Conservation (phyloP, 2,797 vertebrate genomes). For the Intellagama lesueurii region DNA sequence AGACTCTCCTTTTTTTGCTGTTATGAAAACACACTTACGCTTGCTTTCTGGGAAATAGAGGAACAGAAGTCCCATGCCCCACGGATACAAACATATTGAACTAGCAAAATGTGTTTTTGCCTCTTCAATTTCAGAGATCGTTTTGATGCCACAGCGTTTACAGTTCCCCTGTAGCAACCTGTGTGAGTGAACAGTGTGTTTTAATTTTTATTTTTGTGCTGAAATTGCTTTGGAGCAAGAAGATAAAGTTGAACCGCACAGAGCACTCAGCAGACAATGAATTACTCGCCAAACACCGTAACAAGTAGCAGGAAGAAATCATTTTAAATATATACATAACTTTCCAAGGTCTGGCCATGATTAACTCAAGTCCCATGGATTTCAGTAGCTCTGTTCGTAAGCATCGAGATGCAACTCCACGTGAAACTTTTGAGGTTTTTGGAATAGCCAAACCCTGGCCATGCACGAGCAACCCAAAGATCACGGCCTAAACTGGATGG, state of each 20-base stretch:
- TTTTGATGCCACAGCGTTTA: neutral
- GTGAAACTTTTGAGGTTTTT: too few species aligned
- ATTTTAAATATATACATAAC: too few species aligned
- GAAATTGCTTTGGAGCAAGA: neutral
- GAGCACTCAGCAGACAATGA: too few species aligned
- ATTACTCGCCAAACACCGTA: too few species aligned
- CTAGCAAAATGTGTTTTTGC: neutral
- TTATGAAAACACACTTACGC: neutral
- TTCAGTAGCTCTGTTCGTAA: too few species aligned
- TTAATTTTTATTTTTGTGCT: neutral
- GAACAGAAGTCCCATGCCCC: slow-evolving; percentile 7
- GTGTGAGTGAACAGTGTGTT: neutral
- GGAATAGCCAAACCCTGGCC: too few species aligned
- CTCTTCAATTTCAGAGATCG: neutral
- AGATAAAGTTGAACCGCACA: neutral
- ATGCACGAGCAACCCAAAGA: too few species aligned
- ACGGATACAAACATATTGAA: slow-evolving; percentile 3
- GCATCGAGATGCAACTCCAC: too few species aligned
- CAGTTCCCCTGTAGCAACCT: neutral
- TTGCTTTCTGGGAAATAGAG: neutral
- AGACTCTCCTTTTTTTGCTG: neutral
- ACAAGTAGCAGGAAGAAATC: too few species aligned
- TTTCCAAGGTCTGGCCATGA: too few species aligned
- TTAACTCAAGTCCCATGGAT: too few species aligned
- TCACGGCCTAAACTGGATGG: too few species aligned